phyloP scores from a whole-genome alignment of 2,888 invertebrate species.

The Tribolium freemani region DNA sequence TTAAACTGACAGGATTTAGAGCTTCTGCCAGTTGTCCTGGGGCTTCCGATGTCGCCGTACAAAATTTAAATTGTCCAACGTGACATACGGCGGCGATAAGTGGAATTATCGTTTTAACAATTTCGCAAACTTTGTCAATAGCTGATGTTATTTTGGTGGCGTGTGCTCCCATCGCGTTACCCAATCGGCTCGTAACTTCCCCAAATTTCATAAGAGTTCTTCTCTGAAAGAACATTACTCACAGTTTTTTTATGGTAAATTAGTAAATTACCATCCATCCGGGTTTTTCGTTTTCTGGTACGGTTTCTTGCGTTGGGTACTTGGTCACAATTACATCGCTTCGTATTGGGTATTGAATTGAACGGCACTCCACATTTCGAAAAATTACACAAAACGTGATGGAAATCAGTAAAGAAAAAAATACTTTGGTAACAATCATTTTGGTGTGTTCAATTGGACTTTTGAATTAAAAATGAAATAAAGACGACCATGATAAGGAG shows the following conservation, averaged over 20 bases:
- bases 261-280: constrained; percentile 61
- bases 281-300: constrained; percentile 53
- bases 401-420: not conserved
- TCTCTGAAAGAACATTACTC: constrained; percentile 54
- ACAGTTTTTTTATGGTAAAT: not conserved
- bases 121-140: constrained; percentile 64
- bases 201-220: constrained; percentile 62
- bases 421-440: constrained; percentile 19
- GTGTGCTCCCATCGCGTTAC: constrained; percentile 62
- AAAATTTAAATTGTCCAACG: constrained; percentile 66
- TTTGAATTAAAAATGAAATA: not conserved
- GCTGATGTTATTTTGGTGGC: constrained; percentile 61
- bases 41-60: constrained; percentile 61
- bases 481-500: constrained; percentile 10
- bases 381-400: not conserved
- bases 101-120: constrained; percentile 65
- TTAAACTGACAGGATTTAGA: constrained; percentile 53
- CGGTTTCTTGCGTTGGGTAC: constrained; percentile 51
- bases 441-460: not conserved
- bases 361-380: constrained; percentile 31
- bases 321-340: constrained; percentile 63
- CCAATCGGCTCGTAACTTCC: constrained; percentile 61
- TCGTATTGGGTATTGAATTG: constrained; percentile 37
- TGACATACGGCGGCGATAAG: constrained; percentile 65
- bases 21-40: constrained; percentile 57